Evolutionary conservation across 2,113 vertebrate genomes (phyloP).

Genomic region (Meles meles): DNA sequence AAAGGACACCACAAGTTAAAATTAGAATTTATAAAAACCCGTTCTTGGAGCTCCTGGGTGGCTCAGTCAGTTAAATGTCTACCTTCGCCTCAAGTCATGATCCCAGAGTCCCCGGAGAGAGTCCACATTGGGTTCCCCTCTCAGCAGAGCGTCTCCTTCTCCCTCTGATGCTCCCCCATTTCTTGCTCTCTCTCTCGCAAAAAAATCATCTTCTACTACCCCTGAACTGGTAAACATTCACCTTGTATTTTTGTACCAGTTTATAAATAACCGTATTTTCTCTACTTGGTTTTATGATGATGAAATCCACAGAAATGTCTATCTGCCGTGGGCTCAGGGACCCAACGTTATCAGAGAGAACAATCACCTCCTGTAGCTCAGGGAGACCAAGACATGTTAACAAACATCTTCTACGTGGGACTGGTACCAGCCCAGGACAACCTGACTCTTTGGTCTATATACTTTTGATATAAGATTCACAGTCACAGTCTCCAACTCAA

Average conservation of each 20-base stretch:
- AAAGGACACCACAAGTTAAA: not conserved
- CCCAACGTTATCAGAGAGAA: not conserved
- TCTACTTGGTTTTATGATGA: not conserved
- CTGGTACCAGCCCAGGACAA: not conserved
- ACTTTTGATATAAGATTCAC: not conserved
- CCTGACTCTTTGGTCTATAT: not conserved
- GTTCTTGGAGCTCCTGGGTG: not conserved
- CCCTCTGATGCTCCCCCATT: not conserved
- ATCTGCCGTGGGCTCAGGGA: not conserved
- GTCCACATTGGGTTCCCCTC: not conserved
- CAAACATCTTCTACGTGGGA: not conserved
- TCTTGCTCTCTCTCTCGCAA: not conserved
- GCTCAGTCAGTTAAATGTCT: not conserved
- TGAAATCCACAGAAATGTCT: conserved; percentile 27
- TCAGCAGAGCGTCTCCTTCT: not conserved
- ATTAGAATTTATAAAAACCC: not conserved
- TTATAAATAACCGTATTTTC: not conserved
- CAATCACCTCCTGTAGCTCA: not conserved
- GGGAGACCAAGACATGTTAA: not conserved
- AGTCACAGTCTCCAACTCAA: not conserved
- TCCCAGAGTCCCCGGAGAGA: not conserved
- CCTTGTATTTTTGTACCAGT: not conserved
- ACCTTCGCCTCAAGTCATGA: not conserved
- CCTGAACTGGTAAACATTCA: not conserved
- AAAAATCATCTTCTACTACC: not conserved